Percentiles rank a stretch among this genome's conserved stretches.
phyloP scores from a whole-genome alignment of 2,888 invertebrate species.

The Apotomis capreana region DNA sequence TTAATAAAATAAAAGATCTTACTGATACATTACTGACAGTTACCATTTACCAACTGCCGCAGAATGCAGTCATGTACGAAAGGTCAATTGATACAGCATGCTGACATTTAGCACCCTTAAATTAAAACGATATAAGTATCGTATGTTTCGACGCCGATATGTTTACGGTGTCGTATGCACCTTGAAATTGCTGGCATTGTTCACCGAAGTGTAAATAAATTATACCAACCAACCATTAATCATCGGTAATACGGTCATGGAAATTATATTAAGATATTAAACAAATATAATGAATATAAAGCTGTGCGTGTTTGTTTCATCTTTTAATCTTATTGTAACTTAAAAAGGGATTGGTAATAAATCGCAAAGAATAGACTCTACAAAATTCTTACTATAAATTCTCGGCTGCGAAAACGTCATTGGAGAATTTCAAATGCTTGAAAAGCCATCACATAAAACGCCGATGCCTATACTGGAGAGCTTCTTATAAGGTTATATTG shows the following conservation, averaged over 20 bases:
- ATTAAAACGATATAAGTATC: slow-evolving; percentile 59
- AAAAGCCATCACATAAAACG: slow-evolving; percentile 11
- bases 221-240: slow-evolving; percentile 42
- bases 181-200: slow-evolving; percentile 49
- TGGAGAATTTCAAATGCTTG: slow-evolving; percentile 2
- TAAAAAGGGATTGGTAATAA: background rate
- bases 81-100: slow-evolving; percentile 56
- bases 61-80: slow-evolving; percentile 45
- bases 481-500: slow-evolving; percentile 3
- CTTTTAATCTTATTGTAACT: background rate
- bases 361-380: background rate
- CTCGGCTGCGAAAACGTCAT: background rate
- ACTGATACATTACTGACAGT: slow-evolving; percentile 17
- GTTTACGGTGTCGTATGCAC: slow-evolving; percentile 43
- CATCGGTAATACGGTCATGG: slow-evolving; percentile 27
- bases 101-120: slow-evolving; percentile 60
- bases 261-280: slow-evolving; percentile 22
- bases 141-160: slow-evolving; percentile 46
- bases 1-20: slow-evolving; percentile 19
- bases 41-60: slow-evolving; percentile 31
- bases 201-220: slow-evolving; percentile 45
- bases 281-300: slow-evolving; percentile 5
- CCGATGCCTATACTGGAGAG: background rate
- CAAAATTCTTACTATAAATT: background rate
- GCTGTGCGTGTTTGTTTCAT: background rate